Evolutionary conservation across 2,797 vertebrate species (phyloP), one percentile per base, ranked within the genome.

Genomic region (Ptychadena robeensis): DNA sequence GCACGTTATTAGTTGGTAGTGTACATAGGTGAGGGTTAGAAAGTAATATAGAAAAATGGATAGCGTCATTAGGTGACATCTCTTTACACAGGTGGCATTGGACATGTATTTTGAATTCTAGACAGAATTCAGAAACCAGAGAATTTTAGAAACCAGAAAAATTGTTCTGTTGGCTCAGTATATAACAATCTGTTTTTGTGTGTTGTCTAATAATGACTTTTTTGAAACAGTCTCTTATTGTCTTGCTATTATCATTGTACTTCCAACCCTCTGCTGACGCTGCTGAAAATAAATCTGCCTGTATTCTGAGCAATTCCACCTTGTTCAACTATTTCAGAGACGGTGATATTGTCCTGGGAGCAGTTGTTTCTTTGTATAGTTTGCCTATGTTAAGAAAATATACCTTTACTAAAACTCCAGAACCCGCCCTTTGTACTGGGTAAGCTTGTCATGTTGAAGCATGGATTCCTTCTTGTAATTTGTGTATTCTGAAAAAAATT

Each of bases 291-390:
- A 44, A 64, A 18, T 37, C n/a, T 38, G 40, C 37, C 32, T 82
- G 66, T 32, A 28, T 48, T 6, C 30, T 82, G 11, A 30, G 15
- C 3, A 40, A n/a, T 18, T 40, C 35, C 5, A 9, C 28, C 2
- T 61, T 82, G 14, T n/a, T 64, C 28, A 75, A 28, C 34, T 76
- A 25, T n/a, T 38, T 76, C 9, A 63, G 4, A 76, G 73, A 70
- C 3, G 81, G 81, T 25, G 81, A 82, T 64, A 7, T 82, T 44
- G 53, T 82, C 22, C 34, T 82, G 28, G 81, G 81, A 28, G 73
- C 81, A 12, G 73, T 82, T 8, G 28, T 77, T 53, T 14, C 63
- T 28, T 25, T 76, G 25, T 15, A 32, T 37, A 40, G 30, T 44
- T 64, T 70, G 76, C n/a, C 35, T 18, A 0, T 3, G 8, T 4